Base-by-base conservation (phyloP, 1,140 invertebrate genomes). In the Drosophila watanabei region DNA sequence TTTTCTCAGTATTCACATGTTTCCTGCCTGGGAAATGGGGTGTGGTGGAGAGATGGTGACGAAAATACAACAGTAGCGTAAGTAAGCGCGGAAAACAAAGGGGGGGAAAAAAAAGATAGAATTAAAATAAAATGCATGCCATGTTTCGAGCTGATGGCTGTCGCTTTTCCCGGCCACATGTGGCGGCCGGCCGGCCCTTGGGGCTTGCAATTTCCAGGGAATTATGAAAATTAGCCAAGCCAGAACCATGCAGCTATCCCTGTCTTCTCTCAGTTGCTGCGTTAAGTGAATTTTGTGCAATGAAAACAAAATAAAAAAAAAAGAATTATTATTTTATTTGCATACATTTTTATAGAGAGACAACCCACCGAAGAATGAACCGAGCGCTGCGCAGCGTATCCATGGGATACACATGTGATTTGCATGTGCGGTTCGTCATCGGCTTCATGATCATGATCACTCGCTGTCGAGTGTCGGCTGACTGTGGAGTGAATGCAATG, bases 161-260 rank as follows among this genome's bases (percentile, higher is more conserved):
- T 87, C 85, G 80, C 71, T 87, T 83, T 88, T 87, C 83, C 83
- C 76, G 66, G 69, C 49, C 80, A 88, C 68, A 83, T 82, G 79
- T 68, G 79, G 65, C 33, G 62, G 75, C 62, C 33, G 62, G 75
- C 62, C 32, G 46, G 39, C 54, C 61, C 65, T 66, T 54, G 60
- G 18, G 46, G 45, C 18, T 20, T 73, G 85, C 65, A 70, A 86
- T 80, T 87, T 87, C 84, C 84, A 89, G 68, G 28, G 84, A 87
- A 87, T 80, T 87, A 88, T 87, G 84, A 87, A 88, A 87, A 87
- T 87, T 89, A 87, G 77, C 85, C 80, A 82, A 70, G 63, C 83
- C 76, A 79, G 69, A 83, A 52, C 60, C 60, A 61, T 28, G 28
- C 46, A n/a, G 13, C 20, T 13, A 13, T 43, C n/a, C 20, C 33